Evolutionary conservation across 2,888 invertebrate genomes (phyloP).

Genomic region (Metopia argyrocephala): DNA sequence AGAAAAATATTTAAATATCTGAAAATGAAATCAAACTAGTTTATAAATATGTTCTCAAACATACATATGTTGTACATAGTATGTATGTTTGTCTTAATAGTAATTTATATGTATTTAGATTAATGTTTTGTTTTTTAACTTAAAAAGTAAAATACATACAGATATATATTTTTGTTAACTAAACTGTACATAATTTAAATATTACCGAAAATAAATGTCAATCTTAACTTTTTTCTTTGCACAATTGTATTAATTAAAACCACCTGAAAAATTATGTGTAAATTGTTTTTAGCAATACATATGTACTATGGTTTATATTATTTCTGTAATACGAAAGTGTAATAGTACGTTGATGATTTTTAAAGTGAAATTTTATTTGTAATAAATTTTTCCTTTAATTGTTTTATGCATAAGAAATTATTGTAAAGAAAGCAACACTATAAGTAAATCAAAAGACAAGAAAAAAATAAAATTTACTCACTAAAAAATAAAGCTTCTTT

Average conservation of each 20-base stretch:
- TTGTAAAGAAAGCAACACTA: constrained; percentile 19
- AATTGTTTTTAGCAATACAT: constrained; percentile 29
- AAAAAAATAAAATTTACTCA: constrained; percentile 33
- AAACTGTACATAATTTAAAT: constrained; percentile 19
- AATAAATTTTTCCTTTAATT: constrained; percentile 23
- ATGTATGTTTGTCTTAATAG: too few species aligned
- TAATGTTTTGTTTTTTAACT: constrained; percentile 13
- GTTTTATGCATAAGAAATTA: constrained; percentile 19
- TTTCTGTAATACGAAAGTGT: constrained; percentile 32
- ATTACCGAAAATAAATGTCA: too few species aligned
- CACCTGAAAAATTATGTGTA: constrained; percentile 13
- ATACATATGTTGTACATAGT: too few species aligned
- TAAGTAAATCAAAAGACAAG: constrained; percentile 46
- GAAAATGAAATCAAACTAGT: too few species aligned
- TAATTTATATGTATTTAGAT: too few species aligned
- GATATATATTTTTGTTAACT: too few species aligned
- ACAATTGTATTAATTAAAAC: constrained; percentile 35
- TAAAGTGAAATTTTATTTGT: too few species aligned
- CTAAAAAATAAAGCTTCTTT: neutral
- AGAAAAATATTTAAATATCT: too few species aligned
- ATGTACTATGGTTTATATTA: constrained; percentile 17
- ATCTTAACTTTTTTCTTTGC: too few species aligned
- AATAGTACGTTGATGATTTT: constrained; percentile 7
- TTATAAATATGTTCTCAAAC: too few species aligned
- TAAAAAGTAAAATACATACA: neutral